Evolutionary conservation across 2,888 invertebrate species (phyloP).

Genomic region (Torymus tubicola): DNA sequence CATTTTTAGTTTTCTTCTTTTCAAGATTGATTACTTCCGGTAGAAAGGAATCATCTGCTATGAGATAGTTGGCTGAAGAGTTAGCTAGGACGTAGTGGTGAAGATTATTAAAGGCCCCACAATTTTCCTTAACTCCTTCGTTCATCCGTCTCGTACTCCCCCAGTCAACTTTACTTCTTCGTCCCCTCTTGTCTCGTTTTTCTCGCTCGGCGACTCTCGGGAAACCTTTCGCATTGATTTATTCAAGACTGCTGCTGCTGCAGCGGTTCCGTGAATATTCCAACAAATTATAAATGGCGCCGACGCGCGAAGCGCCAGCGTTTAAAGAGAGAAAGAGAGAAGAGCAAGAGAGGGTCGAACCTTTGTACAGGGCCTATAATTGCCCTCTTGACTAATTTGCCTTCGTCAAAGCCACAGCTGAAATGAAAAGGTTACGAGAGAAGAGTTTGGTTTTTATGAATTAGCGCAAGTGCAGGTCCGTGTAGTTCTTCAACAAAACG

Average conservation of each 20-base stretch:
- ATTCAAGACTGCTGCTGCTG: conserved; percentile 18
- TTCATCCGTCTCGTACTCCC: conserved; percentile 8
- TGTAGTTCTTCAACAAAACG: too few species aligned
- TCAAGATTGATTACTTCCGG: too few species aligned
- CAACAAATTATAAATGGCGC: conserved; percentile 21
- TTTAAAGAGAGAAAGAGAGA: too few species aligned
- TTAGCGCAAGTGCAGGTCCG: too few species aligned
- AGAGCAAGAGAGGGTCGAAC: too few species aligned
- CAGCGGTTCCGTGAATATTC: conserved; percentile 10
- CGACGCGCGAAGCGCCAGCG: background rate
- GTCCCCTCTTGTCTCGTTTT: too few species aligned
- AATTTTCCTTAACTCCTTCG: background rate
- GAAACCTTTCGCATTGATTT: conserved; percentile 46
- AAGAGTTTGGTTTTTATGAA: too few species aligned
- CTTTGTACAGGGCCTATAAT: background rate
- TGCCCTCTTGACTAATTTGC: conserved; percentile 27
- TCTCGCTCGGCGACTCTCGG: background rate
- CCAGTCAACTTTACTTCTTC: background rate
- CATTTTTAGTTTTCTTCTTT: too few species aligned
- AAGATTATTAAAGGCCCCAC: conserved; percentile 26
- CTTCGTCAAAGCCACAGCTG: background rate
- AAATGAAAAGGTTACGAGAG: background rate
- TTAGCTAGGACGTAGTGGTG: background rate
- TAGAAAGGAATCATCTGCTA: too few species aligned
- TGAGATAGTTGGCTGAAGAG: too few species aligned